These are phyloP conservation scores for Cosmia trapezina DNA, from an alignment of 2,888 invertebrate genomes.

Conservation along the genomic window DNA sequence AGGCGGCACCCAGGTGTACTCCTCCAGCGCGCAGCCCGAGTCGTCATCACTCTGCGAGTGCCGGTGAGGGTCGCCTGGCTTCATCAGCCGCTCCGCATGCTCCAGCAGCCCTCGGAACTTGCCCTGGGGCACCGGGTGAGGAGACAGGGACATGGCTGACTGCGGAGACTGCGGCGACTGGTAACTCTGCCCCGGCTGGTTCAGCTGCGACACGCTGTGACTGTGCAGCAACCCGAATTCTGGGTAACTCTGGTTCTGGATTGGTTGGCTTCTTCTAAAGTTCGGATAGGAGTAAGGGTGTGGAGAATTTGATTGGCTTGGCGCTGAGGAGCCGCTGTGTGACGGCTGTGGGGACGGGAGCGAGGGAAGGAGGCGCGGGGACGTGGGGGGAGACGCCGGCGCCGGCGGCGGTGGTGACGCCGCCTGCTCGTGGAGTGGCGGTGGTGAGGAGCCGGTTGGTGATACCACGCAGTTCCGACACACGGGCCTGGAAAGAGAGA, in stretches of 20 bases:
- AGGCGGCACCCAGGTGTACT: conserved; percentile 99
- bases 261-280: conserved; percentile 79
- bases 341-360: conserved; percentile 86
- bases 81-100: conserved; percentile 91
- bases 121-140: conserved; percentile 85
- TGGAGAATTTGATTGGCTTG: conserved; percentile 84
- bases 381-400: conserved; percentile 81
- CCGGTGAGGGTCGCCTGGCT: conserved; percentile 93
- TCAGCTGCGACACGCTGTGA: conserved; percentile 80
- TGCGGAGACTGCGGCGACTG: conserved; percentile 85
- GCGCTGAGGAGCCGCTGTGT: conserved; percentile 82
- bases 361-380: conserved; percentile 76
- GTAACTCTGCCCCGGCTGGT: conserved; percentile 79
- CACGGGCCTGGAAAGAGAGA: conserved; percentile 92
- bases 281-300: conserved; percentile 86
- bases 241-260: conserved; percentile 73
- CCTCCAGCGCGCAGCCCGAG: conserved; percentile 99
- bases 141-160: conserved; percentile 86
- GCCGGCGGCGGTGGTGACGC: conserved; percentile 84
- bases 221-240: conserved; percentile 80
- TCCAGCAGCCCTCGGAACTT: conserved; percentile 86
- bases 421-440: conserved; percentile 82
- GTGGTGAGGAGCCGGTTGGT: conserved; percentile 86
- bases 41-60: conserved; percentile 99
- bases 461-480: conserved; percentile 95